Conservation (phyloP, 2,888 invertebrate genomes). For the Melangyna quadrimaculata region DNA sequence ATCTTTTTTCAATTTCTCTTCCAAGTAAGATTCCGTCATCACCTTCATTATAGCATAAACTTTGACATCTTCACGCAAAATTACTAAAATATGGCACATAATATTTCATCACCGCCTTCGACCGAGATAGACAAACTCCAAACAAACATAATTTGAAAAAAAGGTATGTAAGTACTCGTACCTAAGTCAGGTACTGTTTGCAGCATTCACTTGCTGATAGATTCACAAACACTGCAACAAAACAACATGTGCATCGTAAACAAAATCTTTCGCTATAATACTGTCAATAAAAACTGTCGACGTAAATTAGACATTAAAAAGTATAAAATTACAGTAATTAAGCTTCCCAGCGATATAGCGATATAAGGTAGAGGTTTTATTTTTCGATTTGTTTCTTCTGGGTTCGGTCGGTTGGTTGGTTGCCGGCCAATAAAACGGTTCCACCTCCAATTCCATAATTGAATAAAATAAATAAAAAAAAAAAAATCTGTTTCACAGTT, state of each 20-base stretch:
- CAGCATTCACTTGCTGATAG: neutral
- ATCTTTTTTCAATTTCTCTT: no score
- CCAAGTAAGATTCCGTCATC: neutral
- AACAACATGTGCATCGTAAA: slow-evolving; percentile 26
- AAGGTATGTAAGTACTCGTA: neutral
- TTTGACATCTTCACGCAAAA: neutral
- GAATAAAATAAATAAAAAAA: slow-evolving; percentile 23
- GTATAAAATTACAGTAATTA: slow-evolving; percentile 48
- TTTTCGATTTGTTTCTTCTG: slow-evolving; percentile 5
- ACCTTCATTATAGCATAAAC: neutral
- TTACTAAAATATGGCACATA: neutral
- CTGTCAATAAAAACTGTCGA: slow-evolving; percentile 53
- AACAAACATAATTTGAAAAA: neutral
- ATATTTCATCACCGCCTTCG: neutral
- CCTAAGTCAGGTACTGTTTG: no score
- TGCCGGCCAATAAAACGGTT: slow-evolving; percentile 36
- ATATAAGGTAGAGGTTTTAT: slow-evolving; percentile 7
- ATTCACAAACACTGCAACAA: neutral
- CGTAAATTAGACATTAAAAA: slow-evolving; percentile 48
- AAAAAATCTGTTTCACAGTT: neutral
- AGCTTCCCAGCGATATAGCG: slow-evolving; percentile 28
- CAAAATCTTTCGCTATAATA: slow-evolving; percentile 46
- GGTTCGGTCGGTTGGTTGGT: slow-evolving; percentile 25
- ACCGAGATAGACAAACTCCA: neutral
- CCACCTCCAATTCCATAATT: slow-evolving; percentile 57